Evolutionary conservation across 2,113 vertebrate species (phyloP).

Genomic region (Machaerirhynchus nigripectus): DNA sequence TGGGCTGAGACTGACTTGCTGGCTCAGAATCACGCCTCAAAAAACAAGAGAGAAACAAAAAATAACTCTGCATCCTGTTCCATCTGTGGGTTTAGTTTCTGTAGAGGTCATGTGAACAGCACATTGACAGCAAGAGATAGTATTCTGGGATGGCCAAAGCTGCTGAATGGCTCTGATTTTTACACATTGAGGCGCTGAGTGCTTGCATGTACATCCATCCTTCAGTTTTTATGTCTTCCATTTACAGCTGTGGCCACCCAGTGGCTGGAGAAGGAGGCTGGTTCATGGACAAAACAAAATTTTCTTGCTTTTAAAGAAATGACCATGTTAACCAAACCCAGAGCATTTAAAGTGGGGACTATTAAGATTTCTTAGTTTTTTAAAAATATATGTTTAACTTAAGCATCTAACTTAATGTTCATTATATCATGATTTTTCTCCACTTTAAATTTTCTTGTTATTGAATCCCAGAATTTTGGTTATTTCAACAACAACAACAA

Average conservation of each 20-base stretch:
- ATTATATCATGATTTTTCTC: neutral
- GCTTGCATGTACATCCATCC: no score
- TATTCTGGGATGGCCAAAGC: neutral
- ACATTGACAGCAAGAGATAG: neutral
- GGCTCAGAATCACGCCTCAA: neutral
- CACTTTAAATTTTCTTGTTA: neutral
- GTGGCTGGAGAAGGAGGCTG: neutral
- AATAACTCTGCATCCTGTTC: neutral
- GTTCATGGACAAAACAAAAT: neutral
- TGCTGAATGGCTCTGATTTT: neutral
- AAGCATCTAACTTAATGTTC: neutral
- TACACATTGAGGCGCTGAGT: neutral
- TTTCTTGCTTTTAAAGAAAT: neutral
- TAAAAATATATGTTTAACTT: neutral
- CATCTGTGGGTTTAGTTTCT: neutral
- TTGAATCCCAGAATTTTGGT: neutral
- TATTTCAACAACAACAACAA: neutral
- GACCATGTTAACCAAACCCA: neutral
- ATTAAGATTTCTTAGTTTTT: rapidly evolving
- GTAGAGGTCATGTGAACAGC: neutral
- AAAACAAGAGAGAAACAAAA: neutral
- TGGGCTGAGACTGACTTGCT: neutral
- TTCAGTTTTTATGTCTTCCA: neutral
- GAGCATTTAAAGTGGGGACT: neutral
- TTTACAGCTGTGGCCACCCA: neutral